phyloP scores from a whole-genome alignment of 1,140 invertebrate species.

The Callitettix versicolor region DNA sequence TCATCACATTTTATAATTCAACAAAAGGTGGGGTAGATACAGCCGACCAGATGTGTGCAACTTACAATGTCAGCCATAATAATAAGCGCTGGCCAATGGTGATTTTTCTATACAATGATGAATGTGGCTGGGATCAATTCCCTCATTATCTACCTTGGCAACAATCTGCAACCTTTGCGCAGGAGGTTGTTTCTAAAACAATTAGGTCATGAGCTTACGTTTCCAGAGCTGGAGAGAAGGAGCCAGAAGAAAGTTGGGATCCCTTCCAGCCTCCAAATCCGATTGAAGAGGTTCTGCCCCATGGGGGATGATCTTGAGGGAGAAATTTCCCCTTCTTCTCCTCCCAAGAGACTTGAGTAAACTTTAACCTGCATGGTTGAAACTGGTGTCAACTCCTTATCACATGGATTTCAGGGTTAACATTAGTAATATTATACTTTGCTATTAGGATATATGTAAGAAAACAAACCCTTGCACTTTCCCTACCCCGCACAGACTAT shows the following conservation, averaged over 20 bases:
- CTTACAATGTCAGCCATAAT: conserved; percentile 21
- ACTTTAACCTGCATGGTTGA: too few relatives aligned
- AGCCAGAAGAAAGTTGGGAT: background rate
- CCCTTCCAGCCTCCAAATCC: background rate
- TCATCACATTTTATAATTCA: conserved; percentile 32
- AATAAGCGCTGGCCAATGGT: conserved; percentile 28
- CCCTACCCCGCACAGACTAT: too few relatives aligned
- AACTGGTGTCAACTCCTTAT: too few relatives aligned
- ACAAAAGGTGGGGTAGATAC: conserved; percentile 33
- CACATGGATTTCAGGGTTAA: too few relatives aligned
- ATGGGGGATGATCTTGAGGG: too few relatives aligned
- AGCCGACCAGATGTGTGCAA: conserved; percentile 28
- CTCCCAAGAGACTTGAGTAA: too few relatives aligned
- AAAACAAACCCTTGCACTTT: too few relatives aligned
- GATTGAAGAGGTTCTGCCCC: background rate
- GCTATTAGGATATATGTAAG: too few relatives aligned
- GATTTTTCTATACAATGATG: conserved; percentile 25
- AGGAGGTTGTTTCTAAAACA: conserved; percentile 13
- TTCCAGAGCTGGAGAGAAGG: conserved; percentile 3
- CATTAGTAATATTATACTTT: too few relatives aligned
- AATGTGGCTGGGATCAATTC: conserved; percentile 29
- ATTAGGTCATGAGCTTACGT: conserved; percentile 6
- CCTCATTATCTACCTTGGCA: conserved; percentile 11
- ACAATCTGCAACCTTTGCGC: conserved; percentile 12
- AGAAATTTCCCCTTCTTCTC: too few relatives aligned